These are phyloP conservation scores for Uloborus plumipes DNA, from an alignment of 2,888 invertebrate species.

Conservation along the genomic window DNA sequence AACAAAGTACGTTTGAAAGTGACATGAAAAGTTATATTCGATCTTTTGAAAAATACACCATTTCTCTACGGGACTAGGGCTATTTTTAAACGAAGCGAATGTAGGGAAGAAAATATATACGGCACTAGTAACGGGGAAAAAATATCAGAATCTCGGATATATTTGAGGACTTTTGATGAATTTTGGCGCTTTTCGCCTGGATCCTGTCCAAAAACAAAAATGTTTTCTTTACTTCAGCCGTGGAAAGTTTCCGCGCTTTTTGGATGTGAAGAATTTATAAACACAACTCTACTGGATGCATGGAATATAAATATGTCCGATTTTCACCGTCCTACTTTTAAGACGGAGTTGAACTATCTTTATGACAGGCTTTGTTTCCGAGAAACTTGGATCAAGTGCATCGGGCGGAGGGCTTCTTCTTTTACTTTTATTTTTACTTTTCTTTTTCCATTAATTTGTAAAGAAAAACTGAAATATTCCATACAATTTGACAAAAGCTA, in stretches of 20 bases:
- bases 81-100: conserved; percentile 51
- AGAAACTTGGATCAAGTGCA: too few species aligned
- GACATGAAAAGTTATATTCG: conserved; percentile 7
- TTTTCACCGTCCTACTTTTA: too few species aligned
- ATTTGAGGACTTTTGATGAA: conserved; percentile 61
- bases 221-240: conserved; percentile 29
- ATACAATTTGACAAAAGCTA: too few species aligned
- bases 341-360: too few species aligned
- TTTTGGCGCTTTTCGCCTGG: conserved; percentile 54
- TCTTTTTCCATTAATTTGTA: too few species aligned
- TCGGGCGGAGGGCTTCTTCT: too few species aligned
- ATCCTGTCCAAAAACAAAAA: conserved; percentile 44
- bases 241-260: conserved; percentile 49
- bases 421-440: too few species aligned
- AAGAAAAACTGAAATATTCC: too few species aligned
- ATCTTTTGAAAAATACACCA: neutral
- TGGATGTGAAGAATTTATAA: conserved; percentile 48
- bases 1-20: conserved; percentile 1
- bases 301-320: conserved; percentile 43
- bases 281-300: conserved; percentile 31
- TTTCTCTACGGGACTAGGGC: neutral
- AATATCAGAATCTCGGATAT: conserved; percentile 54
- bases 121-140: conserved; percentile 41
- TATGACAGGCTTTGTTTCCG: too few species aligned
- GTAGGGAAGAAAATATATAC: conserved; percentile 48